phyloP scores from a whole-genome alignment of 2,113 vertebrate genomes.

The Candoia aspera region DNA sequence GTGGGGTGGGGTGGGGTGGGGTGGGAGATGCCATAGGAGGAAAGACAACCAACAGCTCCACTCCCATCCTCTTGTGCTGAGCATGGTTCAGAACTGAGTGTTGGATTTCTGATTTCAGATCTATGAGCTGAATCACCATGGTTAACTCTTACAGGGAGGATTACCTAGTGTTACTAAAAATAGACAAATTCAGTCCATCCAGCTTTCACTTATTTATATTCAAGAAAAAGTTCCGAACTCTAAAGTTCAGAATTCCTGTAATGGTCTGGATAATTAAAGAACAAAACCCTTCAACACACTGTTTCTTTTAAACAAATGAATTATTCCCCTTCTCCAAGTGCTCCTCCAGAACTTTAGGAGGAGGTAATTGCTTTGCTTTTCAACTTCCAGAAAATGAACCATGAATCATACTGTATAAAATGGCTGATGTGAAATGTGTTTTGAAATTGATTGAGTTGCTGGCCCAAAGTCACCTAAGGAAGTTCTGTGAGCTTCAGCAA shows the following conservation, averaged over 20 bases:
- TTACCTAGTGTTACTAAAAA: not conserved
- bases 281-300: not conserved
- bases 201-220: conserved; percentile 2
- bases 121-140: not conserved
- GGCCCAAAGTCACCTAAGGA: not conserved
- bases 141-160: not conserved
- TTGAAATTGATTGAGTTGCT: not conserved
- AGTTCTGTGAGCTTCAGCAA: not conserved
- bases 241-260: not conserved
- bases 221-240: not conserved
- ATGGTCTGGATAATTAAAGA: not conserved
- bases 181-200: not conserved
- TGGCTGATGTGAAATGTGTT: not conserved
- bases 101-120: not conserved
- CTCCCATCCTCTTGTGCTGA: not conserved
- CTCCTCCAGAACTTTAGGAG: not conserved
- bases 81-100: not conserved
- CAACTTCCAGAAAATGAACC: not conserved
- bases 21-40: not conserved
- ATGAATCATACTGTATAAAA: not conserved
- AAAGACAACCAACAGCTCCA: not conserved
- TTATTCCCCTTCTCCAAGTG: not conserved
- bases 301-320: not conserved
- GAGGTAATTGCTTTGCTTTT: not conserved
- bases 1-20: not conserved